phyloP scores from a whole-genome alignment of 2,113 vertebrate species.

The Ictalurus punctatus region DNA sequence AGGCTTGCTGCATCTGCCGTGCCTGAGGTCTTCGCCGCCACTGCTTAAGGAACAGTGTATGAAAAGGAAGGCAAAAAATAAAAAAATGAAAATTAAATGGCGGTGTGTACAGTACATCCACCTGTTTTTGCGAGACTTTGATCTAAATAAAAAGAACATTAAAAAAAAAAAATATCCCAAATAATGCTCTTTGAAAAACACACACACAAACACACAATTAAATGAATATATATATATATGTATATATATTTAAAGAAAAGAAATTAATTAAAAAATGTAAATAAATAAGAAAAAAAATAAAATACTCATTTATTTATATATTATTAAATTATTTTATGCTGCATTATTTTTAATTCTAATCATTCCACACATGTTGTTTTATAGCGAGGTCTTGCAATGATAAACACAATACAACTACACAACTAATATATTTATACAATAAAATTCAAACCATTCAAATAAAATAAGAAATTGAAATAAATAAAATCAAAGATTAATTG shows the following conservation, averaged over 20 bases:
- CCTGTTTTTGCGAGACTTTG: background rate
- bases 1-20: slow-evolving; percentile 70
- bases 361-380: too few species aligned
- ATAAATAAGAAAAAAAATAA: background rate
- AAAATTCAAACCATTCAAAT: background rate
- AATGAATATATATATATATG: background rate
- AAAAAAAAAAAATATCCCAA: background rate
- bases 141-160: background rate
- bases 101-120: background rate
- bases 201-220: background rate
- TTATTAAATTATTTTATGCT: background rate
- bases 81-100: background rate
- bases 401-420: background rate
- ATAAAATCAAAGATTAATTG: background rate
- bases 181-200: background rate
- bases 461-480: background rate
- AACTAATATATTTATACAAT: too few species aligned
- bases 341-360: background rate
- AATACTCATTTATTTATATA: too few species aligned
- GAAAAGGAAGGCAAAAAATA: background rate
- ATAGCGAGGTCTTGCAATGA: too few species aligned
- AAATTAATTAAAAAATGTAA: background rate
- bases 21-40: slow-evolving; percentile 58
- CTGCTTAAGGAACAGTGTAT: background rate
- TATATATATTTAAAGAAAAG: background rate